Percentiles rank a stretch among this genome's conserved stretches.
phyloP scores from a whole-genome alignment of 1,140 invertebrate genomes.

The Psix sp. region DNA sequence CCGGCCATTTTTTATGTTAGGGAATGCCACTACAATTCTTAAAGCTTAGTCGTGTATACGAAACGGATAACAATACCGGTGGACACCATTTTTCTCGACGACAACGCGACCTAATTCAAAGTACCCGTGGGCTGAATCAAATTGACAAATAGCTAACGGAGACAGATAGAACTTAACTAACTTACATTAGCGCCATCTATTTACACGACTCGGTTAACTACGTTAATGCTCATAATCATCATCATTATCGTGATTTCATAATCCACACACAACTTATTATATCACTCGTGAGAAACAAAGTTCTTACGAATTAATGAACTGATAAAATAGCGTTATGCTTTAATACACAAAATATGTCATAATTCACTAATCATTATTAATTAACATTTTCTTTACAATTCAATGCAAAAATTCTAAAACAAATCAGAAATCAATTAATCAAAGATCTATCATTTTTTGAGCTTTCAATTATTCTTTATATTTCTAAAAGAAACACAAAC shows the following conservation, averaged over 20 bases:
- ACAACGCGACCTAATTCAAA: slow-evolving; percentile 34
- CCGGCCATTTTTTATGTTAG: slow-evolving; percentile 37
- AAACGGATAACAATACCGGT: slow-evolving; percentile 32
- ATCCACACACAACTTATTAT: not conserved
- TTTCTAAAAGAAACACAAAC: not conserved
- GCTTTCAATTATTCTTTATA: no score
- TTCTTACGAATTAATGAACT: no score
- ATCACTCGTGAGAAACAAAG: no score
- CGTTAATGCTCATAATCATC: slow-evolving; percentile 27
- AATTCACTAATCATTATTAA: no score
- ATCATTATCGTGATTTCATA: slow-evolving; percentile 12
- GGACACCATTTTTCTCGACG: slow-evolving; percentile 5
- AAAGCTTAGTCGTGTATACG: no score
- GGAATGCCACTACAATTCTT: slow-evolving; percentile 42
- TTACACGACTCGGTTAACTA: slow-evolving; percentile 12
- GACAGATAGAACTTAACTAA: slow-evolving; percentile 8
- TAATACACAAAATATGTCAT: no score
- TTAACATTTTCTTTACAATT: no score
- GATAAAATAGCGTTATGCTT: no score
- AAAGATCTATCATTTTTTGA: no score
- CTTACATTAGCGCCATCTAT: slow-evolving; percentile 30
- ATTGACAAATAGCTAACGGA: slow-evolving; percentile 42
- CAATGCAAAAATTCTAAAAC: no score
- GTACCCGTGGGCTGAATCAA: slow-evolving; percentile 27
- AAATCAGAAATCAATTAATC: no score